A percentile compares a stretch with the other conserved stretches of the same genome.
Conservation (phyloP, 2,888 invertebrate genomes). For the Cynaeus angustus region DNA sequence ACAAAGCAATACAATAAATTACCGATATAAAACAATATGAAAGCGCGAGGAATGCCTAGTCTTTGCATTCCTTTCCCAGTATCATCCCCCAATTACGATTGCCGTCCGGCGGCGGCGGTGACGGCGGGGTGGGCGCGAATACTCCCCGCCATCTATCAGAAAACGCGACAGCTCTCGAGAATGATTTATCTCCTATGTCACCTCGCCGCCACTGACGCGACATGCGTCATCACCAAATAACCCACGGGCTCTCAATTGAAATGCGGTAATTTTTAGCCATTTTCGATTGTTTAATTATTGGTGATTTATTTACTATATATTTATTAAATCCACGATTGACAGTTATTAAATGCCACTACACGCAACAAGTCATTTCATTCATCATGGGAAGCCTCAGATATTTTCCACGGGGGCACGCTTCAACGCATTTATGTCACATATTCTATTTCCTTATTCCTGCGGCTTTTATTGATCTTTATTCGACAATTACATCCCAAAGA, state of each 20-base stretch:
- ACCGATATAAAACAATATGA: constrained; percentile 71
- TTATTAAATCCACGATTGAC: constrained; percentile 59
- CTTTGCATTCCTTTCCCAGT: constrained; percentile 68
- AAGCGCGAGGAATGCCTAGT: constrained; percentile 68
- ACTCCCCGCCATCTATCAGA: constrained; percentile 64
- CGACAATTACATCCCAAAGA: constrained; percentile 49
- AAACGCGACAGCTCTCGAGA: constrained; percentile 61
- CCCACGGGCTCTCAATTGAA: constrained; percentile 66
- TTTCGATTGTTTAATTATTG: constrained; percentile 59
- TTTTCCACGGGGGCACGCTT: constrained; percentile 10
- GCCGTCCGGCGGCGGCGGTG: constrained; percentile 36
- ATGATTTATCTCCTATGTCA: constrained; percentile 67
- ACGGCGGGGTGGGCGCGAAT: constrained; percentile 26
- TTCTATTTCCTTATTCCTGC: constrained; percentile 46
- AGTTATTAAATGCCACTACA: constrained; percentile 52
- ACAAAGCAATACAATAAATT: constrained; percentile 71
- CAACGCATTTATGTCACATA: constrained; percentile 29
- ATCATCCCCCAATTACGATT: constrained; percentile 60
- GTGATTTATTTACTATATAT: constrained; percentile 62
- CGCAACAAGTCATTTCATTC: constrained; percentile 61
- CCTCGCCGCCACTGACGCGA: constrained; percentile 64
- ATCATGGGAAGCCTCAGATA: constrained; percentile 39
- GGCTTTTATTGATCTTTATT: constrained; percentile 48
- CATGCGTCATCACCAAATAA: constrained; percentile 68
- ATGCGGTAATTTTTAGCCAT: constrained; percentile 57